Evolutionary conservation across 1,140 invertebrate species (phyloP).

Genomic region (Drosophila pectinifera): DNA sequence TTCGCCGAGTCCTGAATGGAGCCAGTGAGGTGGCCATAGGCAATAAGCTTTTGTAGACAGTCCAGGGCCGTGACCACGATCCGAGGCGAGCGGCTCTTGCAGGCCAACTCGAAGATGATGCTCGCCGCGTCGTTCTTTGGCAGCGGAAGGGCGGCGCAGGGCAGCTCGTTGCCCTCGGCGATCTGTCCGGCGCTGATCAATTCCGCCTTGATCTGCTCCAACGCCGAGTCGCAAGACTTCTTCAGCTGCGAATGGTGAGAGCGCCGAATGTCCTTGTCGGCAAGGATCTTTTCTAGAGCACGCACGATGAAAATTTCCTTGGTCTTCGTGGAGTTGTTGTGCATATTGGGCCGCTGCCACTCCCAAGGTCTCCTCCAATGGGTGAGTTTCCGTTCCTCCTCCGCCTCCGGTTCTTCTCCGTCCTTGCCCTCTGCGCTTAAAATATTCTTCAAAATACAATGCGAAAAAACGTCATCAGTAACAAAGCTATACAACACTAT

Average conservation of each 20-base stretch:
- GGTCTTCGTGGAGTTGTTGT: slow-evolving; percentile 81
- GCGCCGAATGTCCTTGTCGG: slow-evolving; percentile 98
- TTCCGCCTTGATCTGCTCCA: slow-evolving; percentile 95
- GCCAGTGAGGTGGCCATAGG: slow-evolving; percentile 99
- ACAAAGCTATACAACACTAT: background rate
- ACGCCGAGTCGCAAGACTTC: slow-evolving; percentile 97
- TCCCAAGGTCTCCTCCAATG: slow-evolving; percentile 66
- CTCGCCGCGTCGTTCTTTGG: slow-evolving; percentile 94
- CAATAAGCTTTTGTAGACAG: slow-evolving; percentile 98
- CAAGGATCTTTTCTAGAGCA: slow-evolving; percentile 98
- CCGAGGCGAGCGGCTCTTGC: slow-evolving; percentile 96
- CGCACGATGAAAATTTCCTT: slow-evolving; percentile 98
- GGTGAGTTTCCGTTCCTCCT: slow-evolving; percentile 44
- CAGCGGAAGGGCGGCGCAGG: slow-evolving; percentile 94
- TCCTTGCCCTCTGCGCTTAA: slow-evolving; percentile 30
- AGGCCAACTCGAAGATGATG: slow-evolving; percentile 98
- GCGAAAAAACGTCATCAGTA: slow-evolving; percentile 78
- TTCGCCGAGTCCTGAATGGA: slow-evolving; percentile 95
- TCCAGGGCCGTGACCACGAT: slow-evolving; percentile 98
- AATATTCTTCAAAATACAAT: slow-evolving; percentile 63
- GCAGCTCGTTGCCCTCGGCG: slow-evolving; percentile 88
- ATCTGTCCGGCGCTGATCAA: slow-evolving; percentile 89
- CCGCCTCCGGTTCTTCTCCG: slow-evolving; percentile 4
- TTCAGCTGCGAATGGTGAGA: slow-evolving; percentile 97
- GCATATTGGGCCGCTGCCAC: slow-evolving; percentile 82